Conservation (phyloP, 2,113 vertebrate species). For the Sander lucioperca region DNA sequence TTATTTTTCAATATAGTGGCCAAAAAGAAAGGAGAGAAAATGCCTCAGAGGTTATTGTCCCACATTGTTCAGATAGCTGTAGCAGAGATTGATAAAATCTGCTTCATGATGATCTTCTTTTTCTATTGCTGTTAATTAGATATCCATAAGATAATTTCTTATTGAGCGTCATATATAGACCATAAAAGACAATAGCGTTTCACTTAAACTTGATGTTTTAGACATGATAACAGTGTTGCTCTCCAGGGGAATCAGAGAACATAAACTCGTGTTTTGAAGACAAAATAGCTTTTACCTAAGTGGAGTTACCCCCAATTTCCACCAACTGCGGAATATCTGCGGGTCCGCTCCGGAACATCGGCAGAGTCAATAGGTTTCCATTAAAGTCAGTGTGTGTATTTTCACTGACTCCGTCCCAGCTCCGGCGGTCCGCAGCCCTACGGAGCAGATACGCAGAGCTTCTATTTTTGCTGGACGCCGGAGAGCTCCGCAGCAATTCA, state of each 20-base stretch:
- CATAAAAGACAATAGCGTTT: constrained; percentile 2
- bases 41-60: background rate
- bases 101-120: constrained; percentile 5
- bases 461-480: too few species aligned
- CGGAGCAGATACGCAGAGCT: too few species aligned
- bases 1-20: constrained; percentile 1
- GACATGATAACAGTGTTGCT: constrained; percentile 6
- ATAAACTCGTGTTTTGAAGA: background rate
- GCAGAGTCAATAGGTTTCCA: too few species aligned
- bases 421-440: too few species aligned
- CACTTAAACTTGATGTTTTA: background rate
- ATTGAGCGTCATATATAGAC: background rate
- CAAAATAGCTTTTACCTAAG: too few species aligned
- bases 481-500: too few species aligned
- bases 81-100: constrained; percentile 19
- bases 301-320: too few species aligned
- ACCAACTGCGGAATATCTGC: too few species aligned
- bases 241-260: background rate
- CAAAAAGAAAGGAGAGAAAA: background rate
- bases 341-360: too few species aligned
- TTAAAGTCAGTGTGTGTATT: too few species aligned
- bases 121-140: background rate
- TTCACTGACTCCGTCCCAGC: too few species aligned
- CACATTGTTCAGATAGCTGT: constrained; percentile 6
- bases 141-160: background rate